These are phyloP conservation scores for Pelvicachromis taeniatus DNA, from an alignment of 2,113 vertebrate genomes.

Conservation along the genomic window DNA sequence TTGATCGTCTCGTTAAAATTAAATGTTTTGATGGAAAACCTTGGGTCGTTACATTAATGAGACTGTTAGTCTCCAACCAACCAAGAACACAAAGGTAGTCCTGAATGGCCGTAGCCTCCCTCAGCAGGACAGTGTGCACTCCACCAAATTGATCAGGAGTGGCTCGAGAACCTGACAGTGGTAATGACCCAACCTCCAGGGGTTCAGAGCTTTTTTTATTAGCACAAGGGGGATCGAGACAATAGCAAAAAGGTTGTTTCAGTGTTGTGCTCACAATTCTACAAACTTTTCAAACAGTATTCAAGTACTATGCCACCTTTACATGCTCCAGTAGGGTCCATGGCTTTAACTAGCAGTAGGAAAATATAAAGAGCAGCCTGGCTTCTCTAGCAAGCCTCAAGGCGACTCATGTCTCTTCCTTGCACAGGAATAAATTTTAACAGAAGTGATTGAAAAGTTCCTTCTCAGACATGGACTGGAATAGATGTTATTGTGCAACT, in stretches of 20 bases:
- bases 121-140: not conserved
- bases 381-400: conserved; percentile 26
- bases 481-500: conserved; percentile 46
- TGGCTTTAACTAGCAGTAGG: conserved; percentile 15
- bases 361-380: conserved; percentile 3
- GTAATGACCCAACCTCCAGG: not conserved
- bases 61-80: not conserved
- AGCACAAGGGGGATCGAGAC: not conserved
- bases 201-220: not conserved
- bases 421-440: conserved; percentile 48
- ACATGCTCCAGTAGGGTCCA: conserved; percentile 1
- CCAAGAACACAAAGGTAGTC: not conserved
- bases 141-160: not conserved
- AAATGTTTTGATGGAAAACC: not conserved
- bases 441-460: conserved; percentile 49
- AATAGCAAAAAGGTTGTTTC: not conserved
- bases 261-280: not conserved
- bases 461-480: conserved; percentile 32
- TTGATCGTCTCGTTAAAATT: not conserved
- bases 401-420: conserved; percentile 25
- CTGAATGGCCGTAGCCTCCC: not conserved
- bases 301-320: not conserved
- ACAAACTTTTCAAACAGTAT: not conserved
- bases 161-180: not conserved
- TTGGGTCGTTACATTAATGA: not conserved